Evolutionary conservation across 2,888 invertebrate genomes (phyloP), one percentile per base, ranked within the genome.

Genomic region (Carcina quercana): DNA sequence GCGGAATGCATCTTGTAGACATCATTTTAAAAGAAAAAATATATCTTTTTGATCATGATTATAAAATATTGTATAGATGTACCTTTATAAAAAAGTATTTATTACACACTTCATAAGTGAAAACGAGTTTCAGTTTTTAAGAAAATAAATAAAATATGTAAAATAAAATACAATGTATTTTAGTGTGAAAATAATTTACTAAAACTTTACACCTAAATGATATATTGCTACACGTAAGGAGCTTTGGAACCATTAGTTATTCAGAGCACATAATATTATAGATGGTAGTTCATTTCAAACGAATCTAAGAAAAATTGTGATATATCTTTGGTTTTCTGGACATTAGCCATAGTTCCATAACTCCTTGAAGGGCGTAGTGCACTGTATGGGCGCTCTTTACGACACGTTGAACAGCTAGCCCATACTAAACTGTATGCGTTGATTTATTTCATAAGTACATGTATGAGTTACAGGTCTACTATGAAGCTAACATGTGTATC

Each of bases 161-260:
- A n/a, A 67, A 63, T 74, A 68, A 64, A 73, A 73, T 70, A 69
- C 63, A 67, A 63, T 64, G 70, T 83, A 78, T 78, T 72, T 76
- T 73, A 80, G 66, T 69, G 74, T 72, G 76, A 79, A 34, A 82
- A 83, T 82, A 82, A 83, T 80, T 83, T 80, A 82, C 80, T 83
- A 82, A 51, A 70, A 66, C 64, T 72, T 79, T 80, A 82, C 74
- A 78, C 63, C 78, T 80, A 79, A 70, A 75, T 59, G 68, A 76
- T 70, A 79, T 60, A 83, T 82, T 80, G 82, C 82, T 82, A 82
- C 75, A 75, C 63, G 64, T 63, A 71, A 79, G 80, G 82, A 80
- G 82, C 72, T 79, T 72, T 79, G 80, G 82, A 80, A 79, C 80
- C 70, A 72, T 73, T 66, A 65, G 68, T 70, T 69, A 76, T 70